phyloP scores from a whole-genome alignment of 2,888 invertebrate species.

The Pheosia tremula region DNA sequence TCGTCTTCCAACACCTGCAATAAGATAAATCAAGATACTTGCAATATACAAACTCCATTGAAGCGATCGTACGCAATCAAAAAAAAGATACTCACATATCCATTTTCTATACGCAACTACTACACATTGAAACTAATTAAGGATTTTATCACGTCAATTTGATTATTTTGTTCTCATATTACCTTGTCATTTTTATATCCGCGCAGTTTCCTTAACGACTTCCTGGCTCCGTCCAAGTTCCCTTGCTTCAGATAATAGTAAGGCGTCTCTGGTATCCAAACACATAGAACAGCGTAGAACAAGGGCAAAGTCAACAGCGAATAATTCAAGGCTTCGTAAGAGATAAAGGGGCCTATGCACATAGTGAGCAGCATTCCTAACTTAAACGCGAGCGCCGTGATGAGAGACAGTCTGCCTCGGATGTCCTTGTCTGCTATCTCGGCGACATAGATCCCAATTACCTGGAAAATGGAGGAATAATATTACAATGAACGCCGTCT shows the following conservation, averaged over 20 bases:
- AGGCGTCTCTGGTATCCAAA: conserved; percentile 86
- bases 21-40: too few species aligned
- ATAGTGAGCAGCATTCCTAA: conserved; percentile 71
- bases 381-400: conserved; percentile 65
- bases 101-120: too few species aligned
- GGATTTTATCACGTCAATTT: too few species aligned
- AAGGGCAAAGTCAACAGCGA: conserved; percentile 72
- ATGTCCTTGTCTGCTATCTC: conserved; percentile 78
- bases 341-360: conserved; percentile 65
- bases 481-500: too few species aligned
- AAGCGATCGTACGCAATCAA: too few species aligned
- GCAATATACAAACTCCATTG: too few species aligned
- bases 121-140: too few species aligned
- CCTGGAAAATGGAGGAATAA: conserved; percentile 53
- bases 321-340: conserved; percentile 68
- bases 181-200: conserved; percentile 60
- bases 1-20: conserved; percentile 45
- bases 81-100: too few species aligned
- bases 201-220: conserved; percentile 64
- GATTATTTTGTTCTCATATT: background rate
- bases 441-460: conserved; percentile 72
- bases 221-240: conserved; percentile 67
- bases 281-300: conserved; percentile 70
- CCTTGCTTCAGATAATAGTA: conserved; percentile 82
- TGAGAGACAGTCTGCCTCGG: conserved; percentile 62